Percentiles rank a stretch among this genome's conserved stretches.
phyloP scores from a whole-genome alignment of 2,113 vertebrate species.

The Pterocles burchelli region DNA sequence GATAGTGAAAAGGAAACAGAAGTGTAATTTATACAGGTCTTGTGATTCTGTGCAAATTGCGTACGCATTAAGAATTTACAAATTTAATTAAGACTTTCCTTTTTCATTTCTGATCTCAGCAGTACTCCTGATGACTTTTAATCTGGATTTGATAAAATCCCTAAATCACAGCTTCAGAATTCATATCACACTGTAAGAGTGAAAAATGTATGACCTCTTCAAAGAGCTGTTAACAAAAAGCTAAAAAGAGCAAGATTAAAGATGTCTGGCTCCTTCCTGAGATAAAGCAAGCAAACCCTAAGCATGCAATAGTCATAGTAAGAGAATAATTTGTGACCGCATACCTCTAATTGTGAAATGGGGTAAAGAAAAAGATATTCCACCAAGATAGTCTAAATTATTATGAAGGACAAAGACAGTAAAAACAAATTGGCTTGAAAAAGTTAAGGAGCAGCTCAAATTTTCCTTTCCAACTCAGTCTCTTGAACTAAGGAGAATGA shows the following conservation, averaged over 20 bases:
- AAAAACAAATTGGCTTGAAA: neutral
- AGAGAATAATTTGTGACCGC: neutral
- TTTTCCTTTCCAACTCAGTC: neutral
- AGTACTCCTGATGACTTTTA: neutral
- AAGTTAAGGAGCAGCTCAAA: neutral
- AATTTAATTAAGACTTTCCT: neutral
- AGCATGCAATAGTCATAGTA: neutral
- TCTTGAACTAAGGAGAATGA: neutral
- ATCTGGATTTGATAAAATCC: neutral
- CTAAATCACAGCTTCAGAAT: neutral
- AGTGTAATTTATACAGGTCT: neutral
- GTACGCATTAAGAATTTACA: accelerated
- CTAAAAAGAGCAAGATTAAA: neutral
- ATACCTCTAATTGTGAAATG: neutral
- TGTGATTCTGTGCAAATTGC: neutral
- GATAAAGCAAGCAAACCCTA: neutral
- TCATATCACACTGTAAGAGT: neutral
- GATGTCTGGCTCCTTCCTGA: neutral
- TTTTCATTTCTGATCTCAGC: neutral
- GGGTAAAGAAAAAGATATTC: neutral
- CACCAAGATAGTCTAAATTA: neutral
- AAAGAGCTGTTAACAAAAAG: neutral
- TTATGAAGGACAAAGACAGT: neutral
- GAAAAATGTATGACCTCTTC: neutral
- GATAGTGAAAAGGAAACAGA: neutral